These are phyloP conservation scores for Chionis minor DNA, from an alignment of 2,113 vertebrate genomes.

Conservation along the genomic window DNA sequence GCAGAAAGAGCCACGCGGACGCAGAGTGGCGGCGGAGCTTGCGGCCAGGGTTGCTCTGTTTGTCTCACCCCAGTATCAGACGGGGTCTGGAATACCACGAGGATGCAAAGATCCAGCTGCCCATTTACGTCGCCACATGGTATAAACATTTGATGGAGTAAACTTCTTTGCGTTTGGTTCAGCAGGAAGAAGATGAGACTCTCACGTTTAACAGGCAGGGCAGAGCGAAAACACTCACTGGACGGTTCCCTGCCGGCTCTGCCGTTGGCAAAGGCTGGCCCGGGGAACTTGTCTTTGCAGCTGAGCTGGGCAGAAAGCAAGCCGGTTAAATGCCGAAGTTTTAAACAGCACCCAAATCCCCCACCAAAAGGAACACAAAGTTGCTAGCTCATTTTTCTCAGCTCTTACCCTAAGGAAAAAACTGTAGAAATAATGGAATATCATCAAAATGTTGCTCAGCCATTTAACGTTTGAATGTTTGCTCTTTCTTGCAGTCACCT, in stretches of 20 bases:
- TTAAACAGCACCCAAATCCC: not conserved
- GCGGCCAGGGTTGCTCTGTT: not conserved
- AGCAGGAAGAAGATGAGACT: not conserved
- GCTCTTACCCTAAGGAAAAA: not conserved
- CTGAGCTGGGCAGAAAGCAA: not conserved
- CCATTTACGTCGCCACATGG: not conserved
- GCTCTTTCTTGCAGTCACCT: constrained; percentile 85
- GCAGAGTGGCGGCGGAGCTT: not conserved
- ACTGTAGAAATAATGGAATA: not conserved
- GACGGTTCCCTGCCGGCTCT: not conserved
- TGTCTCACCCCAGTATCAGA: too few species aligned
- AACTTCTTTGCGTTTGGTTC: not conserved
- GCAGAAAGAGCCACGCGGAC: not conserved
- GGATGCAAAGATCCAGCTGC: not conserved
- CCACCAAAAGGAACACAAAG: not conserved
- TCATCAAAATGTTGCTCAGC: not conserved
- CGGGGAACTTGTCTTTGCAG: not conserved
- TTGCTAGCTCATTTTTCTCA: not conserved
- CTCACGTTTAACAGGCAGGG: not conserved
- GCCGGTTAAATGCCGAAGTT: not conserved
- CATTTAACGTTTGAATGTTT: not conserved
- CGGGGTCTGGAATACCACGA: not conserved
- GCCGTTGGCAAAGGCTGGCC: not conserved
- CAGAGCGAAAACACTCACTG: not conserved
- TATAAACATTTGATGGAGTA: not conserved